Percentiles rank a stretch among this genome's conserved stretches.
Conservation (phyloP, 2,888 invertebrate species). For the Spatulosminthurus flaviceps region DNA sequence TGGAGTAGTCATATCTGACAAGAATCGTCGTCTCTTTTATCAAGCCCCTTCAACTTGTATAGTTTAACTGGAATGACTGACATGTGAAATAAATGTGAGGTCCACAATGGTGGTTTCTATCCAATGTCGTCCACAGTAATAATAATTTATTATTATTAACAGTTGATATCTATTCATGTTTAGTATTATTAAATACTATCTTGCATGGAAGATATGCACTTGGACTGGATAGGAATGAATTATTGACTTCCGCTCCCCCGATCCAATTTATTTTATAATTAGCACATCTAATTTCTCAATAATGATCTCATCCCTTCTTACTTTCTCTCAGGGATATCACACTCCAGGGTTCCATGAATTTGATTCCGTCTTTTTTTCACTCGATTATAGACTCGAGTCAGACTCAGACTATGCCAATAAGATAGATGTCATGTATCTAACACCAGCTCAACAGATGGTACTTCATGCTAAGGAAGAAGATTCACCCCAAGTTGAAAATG, state of each 20-base stretch:
- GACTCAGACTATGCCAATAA: not conserved
- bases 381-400: too few relatives aligned
- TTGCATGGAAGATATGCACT: not conserved
- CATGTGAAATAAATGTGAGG: conserved; percentile 24
- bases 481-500: too few relatives aligned
- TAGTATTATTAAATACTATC: not conserved
- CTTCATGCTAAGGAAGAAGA: not conserved
- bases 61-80: conserved; percentile 23
- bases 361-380: not conserved
- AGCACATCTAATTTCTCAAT: conserved; percentile 16
- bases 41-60: not conserved
- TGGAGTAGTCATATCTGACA: too few relatives aligned
- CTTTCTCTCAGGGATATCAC: not conserved
- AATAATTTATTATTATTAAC: too few relatives aligned
- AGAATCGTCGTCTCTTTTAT: conserved; percentile 11
- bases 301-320: not conserved
- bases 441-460: not conserved
- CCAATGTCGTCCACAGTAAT: not conserved
- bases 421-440: too few relatives aligned
- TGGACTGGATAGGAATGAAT: not conserved
- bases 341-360: not conserved
- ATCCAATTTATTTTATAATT: conserved; percentile 28
- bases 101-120: not conserved
- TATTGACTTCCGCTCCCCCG: conserved; percentile 19
- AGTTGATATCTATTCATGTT: conserved; percentile 17